These are phyloP conservation scores for Monopterus albus DNA, from an alignment of 2,113 vertebrate genomes.

Conservation along the genomic window DNA sequence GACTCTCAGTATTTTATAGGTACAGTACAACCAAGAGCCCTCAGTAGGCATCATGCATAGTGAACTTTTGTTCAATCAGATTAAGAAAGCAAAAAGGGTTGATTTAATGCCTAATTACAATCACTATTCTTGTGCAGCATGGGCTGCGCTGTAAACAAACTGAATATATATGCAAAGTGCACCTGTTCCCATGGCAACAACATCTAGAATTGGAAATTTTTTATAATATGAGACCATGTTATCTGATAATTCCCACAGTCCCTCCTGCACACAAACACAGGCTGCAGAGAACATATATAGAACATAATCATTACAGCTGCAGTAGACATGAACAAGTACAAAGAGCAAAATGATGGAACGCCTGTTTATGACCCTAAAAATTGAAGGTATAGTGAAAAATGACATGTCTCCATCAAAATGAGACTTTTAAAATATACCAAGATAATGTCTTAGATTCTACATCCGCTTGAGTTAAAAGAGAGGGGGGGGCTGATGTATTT, in stretches of 20 bases:
- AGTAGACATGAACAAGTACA: slow-evolving; percentile 62
- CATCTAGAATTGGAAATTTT: slow-evolving; percentile 26
- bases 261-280: not conserved
- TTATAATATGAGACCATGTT: slow-evolving; percentile 25
- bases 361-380: slow-evolving; percentile 6
- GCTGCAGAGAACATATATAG: slow-evolving; percentile 5
- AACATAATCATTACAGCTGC: slow-evolving; percentile 5
- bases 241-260: slow-evolving; percentile 68
- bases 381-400: slow-evolving; percentile 11
- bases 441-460: not conserved
- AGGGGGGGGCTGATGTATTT: slow-evolving; percentile 25
- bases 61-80: not conserved
- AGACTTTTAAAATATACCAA: slow-evolving; percentile 36
- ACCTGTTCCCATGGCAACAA: slow-evolving; percentile 53
- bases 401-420: slow-evolving; percentile 25
- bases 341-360: slow-evolving; percentile 53
- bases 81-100: slow-evolving; percentile 4
- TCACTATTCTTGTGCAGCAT: not conserved
- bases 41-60: not conserved
- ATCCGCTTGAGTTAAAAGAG: slow-evolving; percentile 5
- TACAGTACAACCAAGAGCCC: not conserved
- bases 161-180: slow-evolving; percentile 14
- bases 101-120: not conserved
- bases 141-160: not conserved
- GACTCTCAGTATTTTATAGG: not conserved